These are phyloP conservation scores for Drosophila tripunctata DNA, from an alignment of 2,888 invertebrate species.

Conservation along the genomic window DNA sequence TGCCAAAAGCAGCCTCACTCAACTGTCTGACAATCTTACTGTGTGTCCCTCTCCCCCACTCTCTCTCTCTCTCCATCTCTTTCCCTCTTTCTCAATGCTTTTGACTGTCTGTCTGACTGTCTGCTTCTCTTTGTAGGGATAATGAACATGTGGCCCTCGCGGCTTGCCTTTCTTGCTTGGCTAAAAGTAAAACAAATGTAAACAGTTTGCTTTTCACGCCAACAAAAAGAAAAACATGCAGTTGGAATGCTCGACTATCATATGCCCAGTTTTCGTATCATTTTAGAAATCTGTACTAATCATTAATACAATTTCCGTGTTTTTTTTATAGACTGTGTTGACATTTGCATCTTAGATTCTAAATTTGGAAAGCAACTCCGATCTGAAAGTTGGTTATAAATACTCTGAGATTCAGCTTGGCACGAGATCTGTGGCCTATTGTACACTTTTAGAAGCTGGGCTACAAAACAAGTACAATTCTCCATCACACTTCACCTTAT, in stretches of 20 bases:
- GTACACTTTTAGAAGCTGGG: too few relatives aligned
- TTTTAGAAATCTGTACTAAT: too few relatives aligned
- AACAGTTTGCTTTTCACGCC: slow-evolving; percentile 72
- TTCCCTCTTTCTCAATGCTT: too few relatives aligned
- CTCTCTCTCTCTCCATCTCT: background rate
- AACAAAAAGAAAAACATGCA: background rate
- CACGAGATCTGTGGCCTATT: too few relatives aligned
- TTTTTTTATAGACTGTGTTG: too few relatives aligned
- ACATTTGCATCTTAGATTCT: too few relatives aligned
- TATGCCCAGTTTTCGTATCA: too few relatives aligned
- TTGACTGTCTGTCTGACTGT: background rate
- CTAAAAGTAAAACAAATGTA: slow-evolving; percentile 65
- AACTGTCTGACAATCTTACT: slow-evolving; percentile 5
- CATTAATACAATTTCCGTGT: too few relatives aligned
- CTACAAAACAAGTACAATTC: slow-evolving; percentile 18
- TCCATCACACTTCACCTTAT: background rate
- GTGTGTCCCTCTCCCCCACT: background rate
- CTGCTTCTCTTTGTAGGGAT: background rate
- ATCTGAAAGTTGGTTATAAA: too few relatives aligned
- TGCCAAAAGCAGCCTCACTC: background rate
- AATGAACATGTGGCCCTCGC: slow-evolving; percentile 17
- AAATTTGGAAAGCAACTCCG: too few relatives aligned
- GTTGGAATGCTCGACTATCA: too few relatives aligned
- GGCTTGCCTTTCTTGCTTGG: slow-evolving; percentile 16
- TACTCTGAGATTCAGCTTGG: background rate